Evolutionary conservation across 2,888 invertebrate genomes (phyloP).

Genomic region (Hydroisotoma schaefferi): DNA sequence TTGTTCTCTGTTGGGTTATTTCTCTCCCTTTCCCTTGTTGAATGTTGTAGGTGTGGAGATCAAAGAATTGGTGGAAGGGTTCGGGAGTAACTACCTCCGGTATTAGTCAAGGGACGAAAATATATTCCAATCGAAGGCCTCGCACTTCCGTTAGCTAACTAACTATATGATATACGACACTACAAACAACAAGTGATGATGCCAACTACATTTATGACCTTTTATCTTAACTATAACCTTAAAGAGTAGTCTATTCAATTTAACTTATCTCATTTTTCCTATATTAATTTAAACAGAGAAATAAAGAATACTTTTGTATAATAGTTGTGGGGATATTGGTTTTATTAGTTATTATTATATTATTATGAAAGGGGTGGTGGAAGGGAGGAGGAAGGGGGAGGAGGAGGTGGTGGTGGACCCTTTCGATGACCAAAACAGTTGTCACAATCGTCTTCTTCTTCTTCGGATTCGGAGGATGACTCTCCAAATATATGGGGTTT

Average conservation of each 20-base stretch:
- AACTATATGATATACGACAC: no score
- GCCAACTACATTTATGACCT: no score
- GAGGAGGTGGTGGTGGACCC: constrained; percentile 24
- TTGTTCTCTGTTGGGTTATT: background rate
- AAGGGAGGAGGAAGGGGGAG: constrained; percentile 29
- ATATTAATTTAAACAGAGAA: no score
- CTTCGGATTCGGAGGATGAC: constrained; percentile 71
- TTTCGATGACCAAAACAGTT: constrained; percentile 75
- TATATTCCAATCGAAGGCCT: constrained; percentile 11
- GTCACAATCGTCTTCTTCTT: constrained; percentile 64
- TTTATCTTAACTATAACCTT: no score
- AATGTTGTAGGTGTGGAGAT: constrained; percentile 26
- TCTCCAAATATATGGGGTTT: constrained; percentile 86
- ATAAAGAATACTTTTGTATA: no score
- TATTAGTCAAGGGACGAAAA: constrained; percentile 24
- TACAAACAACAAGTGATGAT: no score
- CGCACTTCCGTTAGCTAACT: no score
- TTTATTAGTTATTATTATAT: no score
- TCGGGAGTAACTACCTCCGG: constrained; percentile 16
- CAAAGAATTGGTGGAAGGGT: constrained; percentile 27
- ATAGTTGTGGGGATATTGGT: no score
- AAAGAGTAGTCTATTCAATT: no score
- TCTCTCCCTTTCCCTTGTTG: background rate
- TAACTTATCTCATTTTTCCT: no score
- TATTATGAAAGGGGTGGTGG: no score